Evolutionary conservation across 2,113 vertebrate species (phyloP), one percentile per base, ranked within the genome.

Genomic region (Eublepharis macularius): DNA sequence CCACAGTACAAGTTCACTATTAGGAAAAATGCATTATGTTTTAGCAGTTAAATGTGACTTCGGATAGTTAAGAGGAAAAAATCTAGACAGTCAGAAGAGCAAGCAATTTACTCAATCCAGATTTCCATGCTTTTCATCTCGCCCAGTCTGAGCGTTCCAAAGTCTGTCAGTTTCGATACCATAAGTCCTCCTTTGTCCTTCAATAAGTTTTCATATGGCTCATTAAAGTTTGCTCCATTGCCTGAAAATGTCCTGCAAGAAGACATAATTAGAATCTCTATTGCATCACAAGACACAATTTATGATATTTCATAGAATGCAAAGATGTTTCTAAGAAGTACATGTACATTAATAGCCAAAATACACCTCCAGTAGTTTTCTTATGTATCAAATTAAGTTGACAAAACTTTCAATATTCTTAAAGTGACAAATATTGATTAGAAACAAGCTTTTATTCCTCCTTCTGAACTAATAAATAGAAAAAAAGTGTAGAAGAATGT

Each of bases 91-190:
- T 9, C 85, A 82, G 1, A 87, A 49, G 6, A 80, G 49, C 43
- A 75, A 81, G 89, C 76, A 49, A 95, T 98, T 98, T 88, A 99
- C 99, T 97, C 97, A 88, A 99, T 97, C 94, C 97, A 98, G 78
- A 99, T 1, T 41, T 95, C 91, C 87, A 98, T 81, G 57, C 91
- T 90, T 86, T 90, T 94, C 82, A 88, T 94, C 41, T 96, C 94
- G 16, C 98, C 98, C 2, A 97, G 94, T 82, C 96, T 94, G 72
- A 99, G 82, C 6, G 94, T 93, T 76, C 97, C 98, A 94, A 99
- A 99, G 65, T 96, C 43, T 39, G 96, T 97, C 57, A 94, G 94
- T 73, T 92, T 94, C 2, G 97, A 96, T 47, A 99, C 93, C 72
- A 96, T 94, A 57, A 99, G 57, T 0, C 94, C 97, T 49, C 93